Evolutionary conservation across 2,797 vertebrate genomes (phyloP).

Genomic region (Neostethus bicornis): DNA sequence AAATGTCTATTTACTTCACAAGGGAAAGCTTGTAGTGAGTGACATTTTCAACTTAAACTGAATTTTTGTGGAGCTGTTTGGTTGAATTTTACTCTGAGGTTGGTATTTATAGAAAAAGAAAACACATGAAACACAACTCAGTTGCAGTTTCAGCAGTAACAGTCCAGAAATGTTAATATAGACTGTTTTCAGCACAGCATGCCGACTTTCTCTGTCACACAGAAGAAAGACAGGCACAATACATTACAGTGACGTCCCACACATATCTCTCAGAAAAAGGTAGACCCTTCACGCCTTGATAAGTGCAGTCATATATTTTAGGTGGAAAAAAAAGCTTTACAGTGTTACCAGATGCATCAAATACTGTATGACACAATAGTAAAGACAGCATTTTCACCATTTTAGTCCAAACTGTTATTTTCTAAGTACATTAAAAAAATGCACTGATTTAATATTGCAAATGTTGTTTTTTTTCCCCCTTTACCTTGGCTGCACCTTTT

Average conservation of each 20-base stretch:
- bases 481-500: conserved; percentile 97
- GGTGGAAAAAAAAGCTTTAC: conserved; percentile 11
- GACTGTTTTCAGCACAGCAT: conserved; percentile 21
- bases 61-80: neutral
- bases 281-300: conserved; percentile 30
- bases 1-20: neutral
- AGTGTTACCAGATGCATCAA: conserved; percentile 16
- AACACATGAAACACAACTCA: neutral
- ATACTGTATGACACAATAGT: conserved; percentile 23
- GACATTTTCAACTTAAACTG: neutral
- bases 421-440: conserved; percentile 30
- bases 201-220: conserved; percentile 4
- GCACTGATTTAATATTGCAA: conserved; percentile 20
- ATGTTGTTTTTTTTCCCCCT: conserved; percentile 11
- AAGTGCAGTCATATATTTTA: conserved; percentile 31
- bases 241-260: conserved; percentile 6
- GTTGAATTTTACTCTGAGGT: neutral
- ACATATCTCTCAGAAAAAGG: conserved; percentile 35
- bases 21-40: neutral
- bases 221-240: conserved; percentile 24
- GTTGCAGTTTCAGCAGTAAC: neutral
- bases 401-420: conserved; percentile 16
- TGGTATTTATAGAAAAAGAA: neutral
- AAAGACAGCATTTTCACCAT: conserved; percentile 25
- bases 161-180: conserved; percentile 9